Conservation (phyloP, 37 sponge, comb jelly and placozoan genomes). For the Cliona cf. orientalis region DNA sequence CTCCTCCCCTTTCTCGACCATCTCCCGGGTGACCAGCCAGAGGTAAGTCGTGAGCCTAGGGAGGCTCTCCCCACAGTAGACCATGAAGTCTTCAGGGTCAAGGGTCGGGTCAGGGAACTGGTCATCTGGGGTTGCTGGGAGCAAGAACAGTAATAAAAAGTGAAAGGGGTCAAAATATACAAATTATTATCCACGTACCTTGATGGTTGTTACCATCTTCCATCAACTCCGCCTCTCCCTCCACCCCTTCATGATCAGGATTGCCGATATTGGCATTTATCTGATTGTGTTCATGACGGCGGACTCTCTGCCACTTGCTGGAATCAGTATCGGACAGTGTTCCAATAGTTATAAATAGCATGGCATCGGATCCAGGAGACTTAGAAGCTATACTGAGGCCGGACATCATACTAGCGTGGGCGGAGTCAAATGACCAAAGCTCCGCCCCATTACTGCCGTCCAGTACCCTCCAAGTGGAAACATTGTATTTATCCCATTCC, state of each 20-base stretch:
- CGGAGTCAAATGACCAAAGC: conserved; percentile 74
- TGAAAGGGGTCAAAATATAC: too few relatives aligned
- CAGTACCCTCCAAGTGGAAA: conserved; percentile 54
- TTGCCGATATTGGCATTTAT: too few relatives aligned
- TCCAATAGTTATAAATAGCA: conserved; percentile 55
- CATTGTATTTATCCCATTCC: conserved; percentile 61
- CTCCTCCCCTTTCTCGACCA: conserved; percentile 16
- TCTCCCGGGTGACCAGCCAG: conserved; percentile 54
- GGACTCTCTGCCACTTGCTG: too few relatives aligned
- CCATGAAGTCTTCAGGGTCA: conserved; percentile 47
- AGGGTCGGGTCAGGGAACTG: conserved; percentile 51
- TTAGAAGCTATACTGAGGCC: conserved; percentile 21
- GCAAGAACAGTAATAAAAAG: too few relatives aligned
- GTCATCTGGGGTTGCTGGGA: conserved; percentile 9
- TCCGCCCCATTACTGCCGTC: conserved; percentile 61
- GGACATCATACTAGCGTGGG: conserved; percentile 47
- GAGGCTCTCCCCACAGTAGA: conserved; percentile 27
- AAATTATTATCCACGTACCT: too few relatives aligned
- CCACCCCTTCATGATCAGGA: conserved; percentile 21
- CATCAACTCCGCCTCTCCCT: conserved; percentile 6
- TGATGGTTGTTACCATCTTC: neutral
- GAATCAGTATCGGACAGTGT: too few relatives aligned
- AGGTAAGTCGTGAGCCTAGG: conserved; percentile 6
- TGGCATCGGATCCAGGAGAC: conserved; percentile 59
- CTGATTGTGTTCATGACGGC: too few relatives aligned